phyloP scores from a whole-genome alignment of 2,888 invertebrate genomes.

The Aleiodes alternator region DNA sequence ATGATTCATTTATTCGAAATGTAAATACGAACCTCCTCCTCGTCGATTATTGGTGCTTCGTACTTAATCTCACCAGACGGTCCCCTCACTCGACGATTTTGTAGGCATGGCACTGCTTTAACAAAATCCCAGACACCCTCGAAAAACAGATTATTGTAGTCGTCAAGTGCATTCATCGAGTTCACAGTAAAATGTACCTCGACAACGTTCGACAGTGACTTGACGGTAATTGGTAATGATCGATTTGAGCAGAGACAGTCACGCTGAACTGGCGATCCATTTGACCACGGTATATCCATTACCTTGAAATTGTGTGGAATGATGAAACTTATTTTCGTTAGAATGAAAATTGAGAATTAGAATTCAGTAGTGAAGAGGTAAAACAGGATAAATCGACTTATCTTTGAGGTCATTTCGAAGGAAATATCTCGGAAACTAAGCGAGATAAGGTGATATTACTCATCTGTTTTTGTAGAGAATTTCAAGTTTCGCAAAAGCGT shows the following conservation, averaged over 20 bases:
- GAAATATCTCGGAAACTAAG: too few relatives aligned
- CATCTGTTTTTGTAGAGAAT: too few relatives aligned
- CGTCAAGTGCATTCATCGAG: slow-evolving; percentile 90
- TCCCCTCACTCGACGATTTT: slow-evolving; percentile 83
- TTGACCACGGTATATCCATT: slow-evolving; percentile 86
- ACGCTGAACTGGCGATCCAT: slow-evolving; percentile 83
- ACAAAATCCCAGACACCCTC: slow-evolving; percentile 91
- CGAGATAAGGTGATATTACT: too few relatives aligned
- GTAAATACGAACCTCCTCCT: slow-evolving; percentile 75
- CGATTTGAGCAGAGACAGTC: slow-evolving; percentile 87
- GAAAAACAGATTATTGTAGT: slow-evolving; percentile 89
- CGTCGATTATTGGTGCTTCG: slow-evolving; percentile 75
- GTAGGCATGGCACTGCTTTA: slow-evolving; percentile 82
- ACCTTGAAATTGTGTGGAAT: slow-evolving; percentile 75
- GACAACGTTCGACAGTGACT: slow-evolving; percentile 85
- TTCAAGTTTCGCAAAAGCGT: too few relatives aligned
- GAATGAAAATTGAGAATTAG: neutral
- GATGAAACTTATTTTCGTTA: slow-evolving; percentile 6
- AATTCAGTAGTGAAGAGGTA: too few relatives aligned
- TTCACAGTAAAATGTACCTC: slow-evolving; percentile 89
- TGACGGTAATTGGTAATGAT: slow-evolving; percentile 84
- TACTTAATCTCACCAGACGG: slow-evolving; percentile 87
- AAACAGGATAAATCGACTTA: too few relatives aligned
- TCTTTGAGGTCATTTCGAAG: too few relatives aligned
- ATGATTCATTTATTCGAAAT: neutral